Percentiles rank a stretch among this genome's conserved stretches.
Conservation (phyloP, 2,797 vertebrate species). For the Sebastes taczanowskii region DNA sequence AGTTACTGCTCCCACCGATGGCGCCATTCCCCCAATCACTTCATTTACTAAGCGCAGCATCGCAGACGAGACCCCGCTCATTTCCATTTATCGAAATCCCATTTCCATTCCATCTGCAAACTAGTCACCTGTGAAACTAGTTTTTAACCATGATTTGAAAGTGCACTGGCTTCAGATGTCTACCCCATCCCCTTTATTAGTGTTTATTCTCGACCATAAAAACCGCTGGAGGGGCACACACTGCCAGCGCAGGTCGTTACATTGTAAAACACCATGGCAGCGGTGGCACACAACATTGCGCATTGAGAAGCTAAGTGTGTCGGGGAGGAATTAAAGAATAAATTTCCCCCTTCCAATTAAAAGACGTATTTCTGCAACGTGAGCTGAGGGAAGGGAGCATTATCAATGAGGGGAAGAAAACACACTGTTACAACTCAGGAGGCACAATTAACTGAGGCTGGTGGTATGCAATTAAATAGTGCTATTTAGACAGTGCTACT, state of each 20-base stretch:
- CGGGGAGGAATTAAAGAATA: constrained; percentile 73
- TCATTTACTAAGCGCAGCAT: constrained; percentile 65
- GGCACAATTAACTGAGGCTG: constrained; percentile 72
- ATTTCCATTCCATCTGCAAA: constrained; percentile 80
- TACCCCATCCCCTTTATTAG: constrained; percentile 68
- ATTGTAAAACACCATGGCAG: constrained; percentile 78
- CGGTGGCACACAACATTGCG: constrained; percentile 54
- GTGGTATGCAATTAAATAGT: constrained; percentile 70
- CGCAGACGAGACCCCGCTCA: constrained; percentile 54
- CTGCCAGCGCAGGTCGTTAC: constrained; percentile 66
- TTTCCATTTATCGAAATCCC: constrained; percentile 82
- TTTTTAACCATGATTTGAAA: constrained; percentile 78
- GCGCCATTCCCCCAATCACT: constrained; percentile 59
- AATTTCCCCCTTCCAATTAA: constrained; percentile 77
- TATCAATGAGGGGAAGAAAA: constrained; percentile 71
- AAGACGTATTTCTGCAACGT: constrained; percentile 68
- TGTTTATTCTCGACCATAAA: constrained; percentile 80
- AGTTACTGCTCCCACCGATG: constrained; percentile 41
- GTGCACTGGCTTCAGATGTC: constrained; percentile 49
- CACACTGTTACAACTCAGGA: constrained; percentile 74
- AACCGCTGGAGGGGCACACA: constrained; percentile 68
- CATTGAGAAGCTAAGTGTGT: constrained; percentile 57
- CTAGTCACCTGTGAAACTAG: constrained; percentile 85
- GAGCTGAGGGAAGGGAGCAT: constrained; percentile 64
- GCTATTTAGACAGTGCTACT: constrained; percentile 62